A percentile compares a stretch with the other conserved stretches of the same genome.
Conservation (phyloP, 2,797 vertebrate species). For the Aphelocoma californica region DNA sequence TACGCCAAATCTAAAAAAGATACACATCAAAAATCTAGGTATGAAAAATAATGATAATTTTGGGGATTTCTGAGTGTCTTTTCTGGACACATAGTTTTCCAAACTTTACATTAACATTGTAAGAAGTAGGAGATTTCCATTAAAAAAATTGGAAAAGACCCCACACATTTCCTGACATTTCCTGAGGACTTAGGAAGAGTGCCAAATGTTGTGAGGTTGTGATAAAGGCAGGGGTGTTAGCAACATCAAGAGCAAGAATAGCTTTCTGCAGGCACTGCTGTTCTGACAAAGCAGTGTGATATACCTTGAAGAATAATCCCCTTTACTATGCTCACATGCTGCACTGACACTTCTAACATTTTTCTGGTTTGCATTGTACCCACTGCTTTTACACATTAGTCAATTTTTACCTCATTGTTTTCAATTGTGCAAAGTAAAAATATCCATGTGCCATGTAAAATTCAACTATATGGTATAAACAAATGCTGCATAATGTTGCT, state of each 20-base stretch:
- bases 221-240: not conserved
- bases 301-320: not conserved
- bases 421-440: not conserved
- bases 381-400: not conserved
- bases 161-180: not conserved
- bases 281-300: not conserved
- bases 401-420: not conserved
- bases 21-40: not conserved
- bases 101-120: not conserved
- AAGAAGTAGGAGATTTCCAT: not conserved
- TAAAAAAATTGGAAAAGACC: not conserved
- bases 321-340: not conserved
- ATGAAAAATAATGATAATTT: not conserved
- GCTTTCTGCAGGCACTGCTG: not conserved
- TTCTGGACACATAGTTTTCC: not conserved
- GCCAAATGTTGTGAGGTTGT: not conserved
- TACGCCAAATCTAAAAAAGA: not conserved
- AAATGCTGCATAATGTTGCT: not conserved
- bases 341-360: not conserved
- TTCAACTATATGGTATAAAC: not conserved
- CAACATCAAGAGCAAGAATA: not conserved
- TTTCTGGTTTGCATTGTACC: not conserved
- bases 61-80: not conserved
- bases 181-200: not conserved
- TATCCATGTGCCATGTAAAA: not conserved